phyloP scores from a whole-genome alignment of 2,797 vertebrate genomes.

The Schizothorax lantsangensis region DNA sequence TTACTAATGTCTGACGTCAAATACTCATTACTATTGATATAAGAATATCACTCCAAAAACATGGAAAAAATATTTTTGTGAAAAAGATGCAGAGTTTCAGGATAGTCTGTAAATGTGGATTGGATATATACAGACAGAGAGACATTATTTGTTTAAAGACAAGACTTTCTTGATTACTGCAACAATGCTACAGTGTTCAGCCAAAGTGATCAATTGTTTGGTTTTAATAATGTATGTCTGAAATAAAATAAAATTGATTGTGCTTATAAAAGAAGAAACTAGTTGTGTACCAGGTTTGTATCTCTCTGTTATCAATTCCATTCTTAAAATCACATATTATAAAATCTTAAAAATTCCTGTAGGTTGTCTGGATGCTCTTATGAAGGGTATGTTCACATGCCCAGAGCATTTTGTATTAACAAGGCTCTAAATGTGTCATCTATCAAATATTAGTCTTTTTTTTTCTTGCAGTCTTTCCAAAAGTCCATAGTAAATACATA shows the following conservation, averaged over 20 bases:
- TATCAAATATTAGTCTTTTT: background rate
- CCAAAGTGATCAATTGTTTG: background rate
- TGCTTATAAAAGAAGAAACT: background rate
- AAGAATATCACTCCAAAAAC: background rate
- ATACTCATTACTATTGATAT: constrained; percentile 57
- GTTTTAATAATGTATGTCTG: background rate
- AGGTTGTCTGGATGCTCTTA: background rate
- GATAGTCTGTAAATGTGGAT: background rate
- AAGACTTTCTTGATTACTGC: no score
- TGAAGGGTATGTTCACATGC: background rate
- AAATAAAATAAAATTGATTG: background rate
- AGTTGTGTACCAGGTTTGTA: background rate
- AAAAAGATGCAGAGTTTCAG: background rate
- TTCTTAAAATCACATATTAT: background rate
- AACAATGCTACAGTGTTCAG: background rate
- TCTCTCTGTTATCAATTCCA: background rate
- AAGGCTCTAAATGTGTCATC: background rate
- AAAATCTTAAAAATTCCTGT: no score
- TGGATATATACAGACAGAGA: background rate
- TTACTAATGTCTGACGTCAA: constrained; percentile 59
- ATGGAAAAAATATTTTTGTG: background rate
- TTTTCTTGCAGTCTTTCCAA: background rate
- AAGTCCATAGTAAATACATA: background rate
- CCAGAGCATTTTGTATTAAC: background rate
- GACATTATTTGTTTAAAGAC: background rate